These are phyloP conservation scores for Eupelmus urozonus DNA, from an alignment of 2,888 invertebrate genomes.

Conservation along the genomic window DNA sequence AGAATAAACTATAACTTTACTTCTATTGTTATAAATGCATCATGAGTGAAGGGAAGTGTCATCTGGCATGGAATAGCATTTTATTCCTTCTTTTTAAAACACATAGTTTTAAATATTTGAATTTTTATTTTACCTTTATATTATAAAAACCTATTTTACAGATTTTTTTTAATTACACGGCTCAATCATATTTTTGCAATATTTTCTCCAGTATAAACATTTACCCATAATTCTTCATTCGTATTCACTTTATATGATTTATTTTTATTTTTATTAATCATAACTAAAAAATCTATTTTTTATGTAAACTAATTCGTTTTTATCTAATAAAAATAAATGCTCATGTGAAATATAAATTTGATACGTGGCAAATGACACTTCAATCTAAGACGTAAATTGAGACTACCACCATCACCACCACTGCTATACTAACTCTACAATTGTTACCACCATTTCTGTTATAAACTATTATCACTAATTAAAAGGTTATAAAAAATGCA, in stretches of 20 bases:
- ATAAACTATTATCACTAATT: slow-evolving; percentile 46
- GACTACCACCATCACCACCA: slow-evolving; percentile 67
- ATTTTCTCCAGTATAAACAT: too few relatives aligned
- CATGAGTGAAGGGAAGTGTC: slow-evolving; percentile 42
- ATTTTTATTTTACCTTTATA: too few relatives aligned
- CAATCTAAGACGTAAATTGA: slow-evolving; percentile 43
- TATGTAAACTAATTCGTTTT: too few relatives aligned
- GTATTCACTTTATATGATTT: neutral
- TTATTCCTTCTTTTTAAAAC: too few relatives aligned
- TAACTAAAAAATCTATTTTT: too few relatives aligned
- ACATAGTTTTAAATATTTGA: too few relatives aligned
- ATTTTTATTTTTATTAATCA: too few relatives aligned
- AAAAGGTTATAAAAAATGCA: slow-evolving; percentile 11
- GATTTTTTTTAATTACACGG: too few relatives aligned
- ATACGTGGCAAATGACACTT: slow-evolving; percentile 40
- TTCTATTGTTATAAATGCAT: slow-evolving; percentile 39
- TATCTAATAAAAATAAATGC: too few relatives aligned
- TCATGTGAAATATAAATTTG: too few relatives aligned
- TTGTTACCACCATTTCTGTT: slow-evolving; percentile 55
- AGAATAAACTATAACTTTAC: slow-evolving; percentile 53
- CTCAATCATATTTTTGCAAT: too few relatives aligned
- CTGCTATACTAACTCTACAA: slow-evolving; percentile 65
- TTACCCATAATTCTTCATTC: neutral
- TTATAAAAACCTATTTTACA: neutral
- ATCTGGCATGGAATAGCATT: neutral